Evolutionary conservation across 1,140 invertebrate genomes (phyloP).

Genomic region (Littorina saxatilis): DNA sequence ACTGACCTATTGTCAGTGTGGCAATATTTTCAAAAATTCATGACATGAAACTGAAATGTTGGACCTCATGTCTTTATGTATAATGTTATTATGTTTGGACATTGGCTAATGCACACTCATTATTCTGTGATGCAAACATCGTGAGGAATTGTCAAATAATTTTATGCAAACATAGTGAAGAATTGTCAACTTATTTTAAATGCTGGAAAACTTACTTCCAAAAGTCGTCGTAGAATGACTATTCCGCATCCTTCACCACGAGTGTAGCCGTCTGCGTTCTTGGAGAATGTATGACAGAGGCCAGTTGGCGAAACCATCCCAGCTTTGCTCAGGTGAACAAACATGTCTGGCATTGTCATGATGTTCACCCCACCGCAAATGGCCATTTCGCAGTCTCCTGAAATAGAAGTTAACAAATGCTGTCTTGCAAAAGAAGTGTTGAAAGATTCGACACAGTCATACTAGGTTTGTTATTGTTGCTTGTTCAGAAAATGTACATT

Average conservation of each 20-base stretch:
- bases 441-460: too few relatives aligned
- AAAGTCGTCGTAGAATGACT: slow-evolving; percentile 56
- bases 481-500: not conserved
- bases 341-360: slow-evolving; percentile 47
- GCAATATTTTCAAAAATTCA: too few relatives aligned
- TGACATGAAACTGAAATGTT: too few relatives aligned
- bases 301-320: slow-evolving; percentile 58
- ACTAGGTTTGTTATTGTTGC: not conserved
- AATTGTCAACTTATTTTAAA: not conserved
- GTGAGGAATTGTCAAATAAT: too few relatives aligned
- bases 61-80: too few relatives aligned
- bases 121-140: too few relatives aligned
- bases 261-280: slow-evolving; percentile 60
- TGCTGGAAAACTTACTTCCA: slow-evolving; percentile 46
- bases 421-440: too few relatives aligned
- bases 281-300: slow-evolving; percentile 57
- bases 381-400: slow-evolving; percentile 60
- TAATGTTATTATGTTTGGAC: too few relatives aligned
- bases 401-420: not conserved
- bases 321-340: slow-evolving; percentile 49
- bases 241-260: slow-evolving; percentile 67
- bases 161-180: too few relatives aligned
- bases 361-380: slow-evolving; percentile 61
- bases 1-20: too few relatives aligned
- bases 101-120: not conserved